Percentiles rank a stretch among this genome's conserved stretches.
Evolutionary conservation across 2,888 invertebrate species (phyloP).

Genomic region (Drosophila macrothrix): DNA sequence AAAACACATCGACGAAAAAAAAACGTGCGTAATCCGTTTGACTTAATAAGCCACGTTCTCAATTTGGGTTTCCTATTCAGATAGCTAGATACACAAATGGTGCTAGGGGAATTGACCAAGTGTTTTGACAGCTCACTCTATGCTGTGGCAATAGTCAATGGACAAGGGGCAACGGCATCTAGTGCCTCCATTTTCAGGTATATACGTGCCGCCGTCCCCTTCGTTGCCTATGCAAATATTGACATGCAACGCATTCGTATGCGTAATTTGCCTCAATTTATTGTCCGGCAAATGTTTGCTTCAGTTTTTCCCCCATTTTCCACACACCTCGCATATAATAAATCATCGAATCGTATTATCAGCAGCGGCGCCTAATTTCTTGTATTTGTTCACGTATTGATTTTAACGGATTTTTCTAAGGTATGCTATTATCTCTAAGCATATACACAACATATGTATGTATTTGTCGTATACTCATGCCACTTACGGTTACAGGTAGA

Average conservation of each 20-base stretch:
- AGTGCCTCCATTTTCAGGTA: conserved; percentile 12
- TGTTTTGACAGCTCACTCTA: conserved; percentile 32
- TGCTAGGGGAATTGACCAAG: conserved; percentile 26
- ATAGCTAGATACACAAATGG: conserved; percentile 4
- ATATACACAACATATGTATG: background rate
- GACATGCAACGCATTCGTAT: conserved; percentile 59
- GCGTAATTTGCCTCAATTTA: conserved; percentile 72
- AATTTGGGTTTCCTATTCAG: conserved; percentile 37
- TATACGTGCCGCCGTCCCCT: background rate
- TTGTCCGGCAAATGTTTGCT: conserved; percentile 56
- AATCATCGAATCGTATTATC: conserved; percentile 42
- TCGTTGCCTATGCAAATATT: conserved; percentile 71
- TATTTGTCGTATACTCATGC: background rate
- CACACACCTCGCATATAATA: conserved; percentile 35
- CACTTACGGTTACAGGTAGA: background rate
- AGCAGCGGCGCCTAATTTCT: conserved; percentile 52
- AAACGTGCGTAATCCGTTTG: conserved; percentile 70
- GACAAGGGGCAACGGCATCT: conserved; percentile 3
- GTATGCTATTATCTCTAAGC: background rate
- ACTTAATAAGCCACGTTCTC: conserved; percentile 79
- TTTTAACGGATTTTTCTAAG: conserved; percentile 23
- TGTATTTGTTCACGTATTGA: conserved; percentile 47
- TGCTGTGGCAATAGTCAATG: background rate
- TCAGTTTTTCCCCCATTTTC: conserved; percentile 21
- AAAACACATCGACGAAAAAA: background rate